Evolutionary conservation across 2,888 invertebrate genomes (phyloP).

Genomic region (Habroteleia sp.): DNA sequence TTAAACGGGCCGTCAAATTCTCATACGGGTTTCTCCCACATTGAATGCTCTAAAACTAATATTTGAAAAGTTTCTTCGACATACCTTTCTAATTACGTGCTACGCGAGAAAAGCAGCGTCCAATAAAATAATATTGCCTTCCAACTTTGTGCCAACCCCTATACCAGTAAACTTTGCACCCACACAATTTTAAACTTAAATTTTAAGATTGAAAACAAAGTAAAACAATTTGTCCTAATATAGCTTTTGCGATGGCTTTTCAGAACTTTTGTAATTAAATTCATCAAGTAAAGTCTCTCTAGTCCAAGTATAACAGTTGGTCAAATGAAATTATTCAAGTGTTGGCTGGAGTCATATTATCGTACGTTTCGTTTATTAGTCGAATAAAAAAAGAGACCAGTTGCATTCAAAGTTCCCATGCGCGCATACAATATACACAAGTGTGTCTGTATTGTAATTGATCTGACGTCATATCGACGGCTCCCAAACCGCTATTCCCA

Average conservation of each 20-base stretch:
- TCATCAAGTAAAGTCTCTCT: too few species aligned
- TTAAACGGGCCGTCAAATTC: slow-evolving; percentile 34
- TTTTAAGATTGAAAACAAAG: too few species aligned
- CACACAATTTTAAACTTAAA: too few species aligned
- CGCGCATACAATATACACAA: slow-evolving; percentile 10
- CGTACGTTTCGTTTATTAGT: slow-evolving; percentile 28
- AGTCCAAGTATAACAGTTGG: too few species aligned
- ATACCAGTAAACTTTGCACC: too few species aligned
- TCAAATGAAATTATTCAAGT: too few species aligned
- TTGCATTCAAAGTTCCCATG: slow-evolving; percentile 51
- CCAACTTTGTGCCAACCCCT: background rate
- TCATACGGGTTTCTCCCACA: slow-evolving; percentile 34
- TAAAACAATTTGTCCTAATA: too few species aligned
- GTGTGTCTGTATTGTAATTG: slow-evolving; percentile 52
- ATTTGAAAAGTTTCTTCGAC: slow-evolving; percentile 25
- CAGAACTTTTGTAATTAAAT: too few species aligned
- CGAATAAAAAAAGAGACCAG: slow-evolving; percentile 49
- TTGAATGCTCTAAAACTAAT: slow-evolving; percentile 38
- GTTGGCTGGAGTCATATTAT: slow-evolving; percentile 10
- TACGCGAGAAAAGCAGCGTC: background rate
- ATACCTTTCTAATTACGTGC: slow-evolving; percentile 17
- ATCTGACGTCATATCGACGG: slow-evolving; percentile 51
- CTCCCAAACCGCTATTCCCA: slow-evolving; percentile 46
- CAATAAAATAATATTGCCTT: slow-evolving; percentile 7
- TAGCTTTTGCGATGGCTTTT: too few species aligned